A percentile compares a stretch with the other conserved stretches of the same genome.
These are phyloP conservation scores for Eurypyga helias DNA, from an alignment of 2,113 vertebrate genomes.

Conservation along the genomic window DNA sequence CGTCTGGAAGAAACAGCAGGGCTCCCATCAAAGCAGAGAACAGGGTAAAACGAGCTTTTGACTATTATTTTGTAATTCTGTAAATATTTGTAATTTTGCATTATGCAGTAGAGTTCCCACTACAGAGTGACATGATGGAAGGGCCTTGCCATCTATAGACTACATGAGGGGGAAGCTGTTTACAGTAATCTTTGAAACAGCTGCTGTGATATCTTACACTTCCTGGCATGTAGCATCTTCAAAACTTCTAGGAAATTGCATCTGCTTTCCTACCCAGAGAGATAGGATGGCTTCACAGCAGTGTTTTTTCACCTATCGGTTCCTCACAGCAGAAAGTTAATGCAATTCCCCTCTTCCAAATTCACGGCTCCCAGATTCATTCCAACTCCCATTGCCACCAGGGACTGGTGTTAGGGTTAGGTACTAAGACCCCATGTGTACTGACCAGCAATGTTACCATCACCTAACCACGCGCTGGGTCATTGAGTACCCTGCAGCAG, in stretches of 20 bases:
- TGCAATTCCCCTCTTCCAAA: neutral
- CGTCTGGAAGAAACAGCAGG: slow-evolving; percentile 62
- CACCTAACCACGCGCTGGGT: neutral
- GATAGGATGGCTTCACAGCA: slow-evolving; percentile 28
- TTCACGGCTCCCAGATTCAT: too few relatives aligned
- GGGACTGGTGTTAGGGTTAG: neutral
- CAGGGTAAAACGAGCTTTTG: slow-evolving; percentile 20
- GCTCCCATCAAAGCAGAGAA: neutral
- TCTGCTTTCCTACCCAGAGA: slow-evolving; percentile 28
- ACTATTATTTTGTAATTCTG: slow-evolving; percentile 37
- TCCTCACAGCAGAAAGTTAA: neutral
- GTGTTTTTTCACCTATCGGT: neutral
- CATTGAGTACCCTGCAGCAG: neutral
- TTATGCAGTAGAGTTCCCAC: neutral
- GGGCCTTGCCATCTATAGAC: neutral
- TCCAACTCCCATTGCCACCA: neutral
- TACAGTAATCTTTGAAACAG: slow-evolving; percentile 25
- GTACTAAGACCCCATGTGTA: neutral
- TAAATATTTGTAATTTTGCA: slow-evolving; percentile 49
- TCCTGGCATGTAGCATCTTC: slow-evolving; percentile 21
- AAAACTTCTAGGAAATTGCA: slow-evolving; percentile 56
- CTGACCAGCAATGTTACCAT: neutral
- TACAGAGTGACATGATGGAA: neutral
- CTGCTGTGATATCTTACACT: neutral
- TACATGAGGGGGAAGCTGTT: neutral